Percentiles rank a stretch among this genome's conserved stretches.
phyloP scores from a whole-genome alignment of 2,797 vertebrate genomes.

The Hypotaenidia philippensis region DNA sequence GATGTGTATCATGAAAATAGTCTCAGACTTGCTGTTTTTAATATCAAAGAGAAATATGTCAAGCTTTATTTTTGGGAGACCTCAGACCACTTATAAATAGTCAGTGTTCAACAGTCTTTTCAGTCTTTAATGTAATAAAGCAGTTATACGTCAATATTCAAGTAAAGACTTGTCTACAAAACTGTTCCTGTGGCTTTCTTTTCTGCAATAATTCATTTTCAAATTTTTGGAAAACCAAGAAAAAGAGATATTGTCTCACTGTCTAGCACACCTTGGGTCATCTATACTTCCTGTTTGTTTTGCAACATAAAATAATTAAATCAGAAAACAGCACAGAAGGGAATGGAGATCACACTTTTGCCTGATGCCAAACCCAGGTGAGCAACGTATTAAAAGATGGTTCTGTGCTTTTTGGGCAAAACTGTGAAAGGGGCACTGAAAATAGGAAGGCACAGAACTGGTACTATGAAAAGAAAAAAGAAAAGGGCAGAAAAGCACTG shows the following conservation, averaged over 20 bases:
- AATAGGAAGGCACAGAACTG: background rate
- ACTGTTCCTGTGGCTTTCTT: background rate
- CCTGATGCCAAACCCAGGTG: background rate
- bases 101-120: background rate
- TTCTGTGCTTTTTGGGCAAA: background rate
- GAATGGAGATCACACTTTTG: background rate
- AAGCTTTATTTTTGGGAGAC: background rate
- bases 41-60: background rate
- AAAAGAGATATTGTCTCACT: background rate
- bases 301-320: background rate
- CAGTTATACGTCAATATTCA: background rate
- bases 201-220: background rate
- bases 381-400: background rate
- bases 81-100: background rate
- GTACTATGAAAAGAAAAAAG: background rate
- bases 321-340: background rate
- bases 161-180: background rate
- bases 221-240: background rate
- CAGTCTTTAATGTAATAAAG: background rate
- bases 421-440: background rate
- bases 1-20: background rate
- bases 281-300: background rate
- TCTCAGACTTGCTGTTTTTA: background rate
- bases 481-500: background rate
- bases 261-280: background rate